These are phyloP conservation scores for Dendrocincla tyrannina DNA, from an alignment of 2,797 vertebrate genomes.

Conservation along the genomic window DNA sequence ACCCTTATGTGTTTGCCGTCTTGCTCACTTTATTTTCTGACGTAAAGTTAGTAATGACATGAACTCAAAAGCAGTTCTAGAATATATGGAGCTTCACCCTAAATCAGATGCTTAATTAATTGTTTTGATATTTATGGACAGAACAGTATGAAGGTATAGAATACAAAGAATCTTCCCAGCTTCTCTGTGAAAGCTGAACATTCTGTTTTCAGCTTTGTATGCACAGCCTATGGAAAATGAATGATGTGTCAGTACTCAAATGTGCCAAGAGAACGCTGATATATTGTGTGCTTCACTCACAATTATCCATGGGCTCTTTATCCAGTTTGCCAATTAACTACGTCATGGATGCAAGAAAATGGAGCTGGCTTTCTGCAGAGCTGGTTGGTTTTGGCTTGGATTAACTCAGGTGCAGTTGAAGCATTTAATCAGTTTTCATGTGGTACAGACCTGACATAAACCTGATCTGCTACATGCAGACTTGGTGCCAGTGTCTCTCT, in stretches of 20 bases:
- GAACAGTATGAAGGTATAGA: neutral
- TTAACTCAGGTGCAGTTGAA: neutral
- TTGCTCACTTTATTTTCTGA: neutral
- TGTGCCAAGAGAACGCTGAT: conserved; percentile 15
- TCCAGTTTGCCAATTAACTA: conserved; percentile 9
- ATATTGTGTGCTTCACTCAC: neutral
- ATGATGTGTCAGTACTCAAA: neutral
- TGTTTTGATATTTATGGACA: neutral
- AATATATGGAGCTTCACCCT: neutral
- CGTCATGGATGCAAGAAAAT: neutral
- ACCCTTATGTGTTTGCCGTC: neutral
- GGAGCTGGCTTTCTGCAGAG: neutral
- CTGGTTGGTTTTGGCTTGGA: neutral
- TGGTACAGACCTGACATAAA: neutral
- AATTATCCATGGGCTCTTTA: conserved; percentile 12
- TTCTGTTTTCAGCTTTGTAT: neutral
- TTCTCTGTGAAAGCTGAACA: neutral
- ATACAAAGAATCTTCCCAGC: neutral
- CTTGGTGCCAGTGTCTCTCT: neutral
- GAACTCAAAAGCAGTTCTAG: neutral
- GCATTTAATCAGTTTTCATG: neutral
- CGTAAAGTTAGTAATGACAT: neutral
- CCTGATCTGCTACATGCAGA: neutral
- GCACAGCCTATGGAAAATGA: conserved; percentile 9
- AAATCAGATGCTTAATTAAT: neutral